Conservation (phyloP, 2,113 vertebrate species). For the Oncorhynchus nerka region DNA sequence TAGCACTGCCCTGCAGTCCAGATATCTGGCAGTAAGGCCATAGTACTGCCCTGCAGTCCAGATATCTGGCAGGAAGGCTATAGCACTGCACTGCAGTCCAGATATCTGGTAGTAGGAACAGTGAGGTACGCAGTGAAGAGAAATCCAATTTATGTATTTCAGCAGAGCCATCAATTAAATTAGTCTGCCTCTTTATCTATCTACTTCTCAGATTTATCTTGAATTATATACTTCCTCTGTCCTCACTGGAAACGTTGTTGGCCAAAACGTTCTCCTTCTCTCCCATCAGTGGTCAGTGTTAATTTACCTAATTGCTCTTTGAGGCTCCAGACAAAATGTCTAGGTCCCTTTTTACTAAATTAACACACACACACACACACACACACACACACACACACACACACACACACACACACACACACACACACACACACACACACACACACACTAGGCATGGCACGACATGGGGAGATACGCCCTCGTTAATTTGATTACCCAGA, state of each 20-base stretch:
- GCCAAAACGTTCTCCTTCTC: constrained; percentile 22
- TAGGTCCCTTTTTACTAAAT: constrained; percentile 44
- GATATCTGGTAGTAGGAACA: background rate
- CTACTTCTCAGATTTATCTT: constrained; percentile 15
- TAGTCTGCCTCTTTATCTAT: constrained; percentile 3
- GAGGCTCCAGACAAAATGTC: constrained; percentile 40
- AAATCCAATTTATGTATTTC: constrained; percentile 5
- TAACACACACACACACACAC: constrained; percentile 31
- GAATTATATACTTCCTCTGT: background rate
- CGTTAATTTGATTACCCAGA: constrained; percentile 58
- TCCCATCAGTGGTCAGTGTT: constrained; percentile 40
- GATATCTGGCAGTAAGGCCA: too few relatives aligned
- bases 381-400: constrained; percentile 31
- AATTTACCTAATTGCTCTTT: constrained; percentile 50
- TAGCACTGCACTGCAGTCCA: too few relatives aligned
- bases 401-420: constrained; percentile 15
- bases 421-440: constrained; percentile 11
- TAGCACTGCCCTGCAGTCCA: too few relatives aligned
- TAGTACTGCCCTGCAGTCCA: too few relatives aligned
- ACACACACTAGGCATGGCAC: background rate
- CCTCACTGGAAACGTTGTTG: constrained; percentile 17
- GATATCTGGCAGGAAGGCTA: background rate
- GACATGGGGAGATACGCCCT: constrained; percentile 45
- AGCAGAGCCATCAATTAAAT: constrained; percentile 25
- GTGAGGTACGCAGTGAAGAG: background rate